A percentile compares a stretch with the other conserved stretches of the same genome.
phyloP scores from a whole-genome alignment of 2,797 vertebrate species.

The Lacerta agilis region DNA sequence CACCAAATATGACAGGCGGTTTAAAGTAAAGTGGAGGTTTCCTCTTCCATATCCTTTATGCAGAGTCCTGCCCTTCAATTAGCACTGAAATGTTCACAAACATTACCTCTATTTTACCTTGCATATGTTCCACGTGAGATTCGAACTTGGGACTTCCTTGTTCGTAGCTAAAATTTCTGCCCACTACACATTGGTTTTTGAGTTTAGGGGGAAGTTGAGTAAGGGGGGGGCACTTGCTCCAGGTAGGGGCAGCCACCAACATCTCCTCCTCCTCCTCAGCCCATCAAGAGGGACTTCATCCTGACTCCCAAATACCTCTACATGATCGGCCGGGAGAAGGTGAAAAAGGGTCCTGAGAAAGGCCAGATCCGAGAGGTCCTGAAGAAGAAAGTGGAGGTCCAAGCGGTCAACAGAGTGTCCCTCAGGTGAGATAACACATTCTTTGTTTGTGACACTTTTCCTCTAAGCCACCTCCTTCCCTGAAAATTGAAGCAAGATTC shows the following conservation, averaged over 20 bases:
- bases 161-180: not conserved
- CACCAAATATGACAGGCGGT: constrained; percentile 95
- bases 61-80: not conserved
- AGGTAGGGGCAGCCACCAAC: no score
- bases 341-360: constrained; percentile 96
- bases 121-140: not conserved
- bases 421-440: constrained; percentile 83
- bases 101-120: not conserved
- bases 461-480: no score
- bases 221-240: no score
- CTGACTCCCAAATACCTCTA: constrained; percentile 92
- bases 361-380: constrained; percentile 94
- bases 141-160: rapidly evolving
- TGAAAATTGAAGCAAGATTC: no score
- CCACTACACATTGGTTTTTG: not conserved
- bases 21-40: constrained; percentile 84
- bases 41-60: not conserved
- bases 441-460: no score
- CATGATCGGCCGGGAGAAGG: constrained; percentile 93
- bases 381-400: constrained; percentile 93
- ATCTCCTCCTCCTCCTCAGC: constrained; percentile 71
- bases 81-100: not conserved
- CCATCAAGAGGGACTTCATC: constrained; percentile 95
- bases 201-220: no score
- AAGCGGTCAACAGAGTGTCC: constrained; percentile 82